Evolutionary conservation across 2,113 vertebrate species (phyloP).

Genomic region (Scomber scombrus): DNA sequence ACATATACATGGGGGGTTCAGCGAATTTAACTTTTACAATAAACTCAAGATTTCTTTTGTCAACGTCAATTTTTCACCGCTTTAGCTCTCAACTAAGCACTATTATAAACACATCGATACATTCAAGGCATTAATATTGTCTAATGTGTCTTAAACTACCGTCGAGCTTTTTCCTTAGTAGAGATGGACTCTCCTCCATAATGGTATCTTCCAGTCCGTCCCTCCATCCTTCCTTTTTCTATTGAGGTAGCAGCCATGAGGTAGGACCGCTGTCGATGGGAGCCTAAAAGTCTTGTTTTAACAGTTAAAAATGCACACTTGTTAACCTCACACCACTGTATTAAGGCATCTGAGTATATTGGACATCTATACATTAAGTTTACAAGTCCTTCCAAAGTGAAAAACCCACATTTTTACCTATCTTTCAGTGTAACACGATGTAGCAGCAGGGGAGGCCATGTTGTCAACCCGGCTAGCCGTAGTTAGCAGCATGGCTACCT

Average conservation of each 20-base stretch:
- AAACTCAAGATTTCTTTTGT: not conserved
- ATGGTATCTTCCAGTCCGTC: constrained; percentile 75
- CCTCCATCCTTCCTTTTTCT: constrained; percentile 80
- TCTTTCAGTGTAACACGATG: constrained; percentile 48
- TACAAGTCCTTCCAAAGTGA: accelerated
- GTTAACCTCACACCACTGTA: accelerated
- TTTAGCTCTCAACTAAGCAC: accelerated
- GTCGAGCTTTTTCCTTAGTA: not conserved
- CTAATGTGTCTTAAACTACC: accelerated
- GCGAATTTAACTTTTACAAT: not conserved
- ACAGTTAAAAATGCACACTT: not conserved
- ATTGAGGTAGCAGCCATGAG: constrained; percentile 86
- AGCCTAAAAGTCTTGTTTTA: constrained; percentile 47
- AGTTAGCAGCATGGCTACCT: constrained; percentile 43
- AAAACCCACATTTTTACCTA: not conserved
- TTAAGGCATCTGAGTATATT: accelerated
- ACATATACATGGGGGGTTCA: not conserved
- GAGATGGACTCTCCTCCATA: constrained; percentile 72
- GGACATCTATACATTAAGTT: accelerated
- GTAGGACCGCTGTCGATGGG: constrained; percentile 58
- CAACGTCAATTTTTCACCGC: accelerated
- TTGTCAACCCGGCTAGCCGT: constrained; percentile 55
- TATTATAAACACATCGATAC: accelerated
- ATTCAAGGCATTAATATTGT: accelerated
- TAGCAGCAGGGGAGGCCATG: constrained; percentile 70